Base-by-base conservation (phyloP, 2,888 invertebrate genomes). In the Mechanitis mazaeus region DNA sequence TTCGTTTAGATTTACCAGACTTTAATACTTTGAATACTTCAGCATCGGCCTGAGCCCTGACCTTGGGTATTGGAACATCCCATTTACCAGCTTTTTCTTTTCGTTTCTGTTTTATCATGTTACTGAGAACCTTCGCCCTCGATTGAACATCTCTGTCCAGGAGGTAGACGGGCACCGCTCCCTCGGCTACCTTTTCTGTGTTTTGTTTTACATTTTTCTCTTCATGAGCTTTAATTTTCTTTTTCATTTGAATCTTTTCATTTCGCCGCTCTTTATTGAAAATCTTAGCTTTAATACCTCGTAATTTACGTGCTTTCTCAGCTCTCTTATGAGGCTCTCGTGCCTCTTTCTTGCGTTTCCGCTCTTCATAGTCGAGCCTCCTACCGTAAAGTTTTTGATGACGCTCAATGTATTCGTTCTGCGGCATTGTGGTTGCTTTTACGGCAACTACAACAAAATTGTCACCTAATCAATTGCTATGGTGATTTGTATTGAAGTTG, bases 81-180 rank as follows among this genome's bases (percentile, higher is more conserved):
- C 99, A 99, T 92, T 99, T 99, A 0, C 99, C 99, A 60, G 98
- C 98, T 78, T 99, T 99, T 81, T 99, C 99, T 85, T 99, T 99
- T 0, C 99, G 93, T 85, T 99, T 99, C 85, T 99, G 99, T 87
- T 99, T 99, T 67, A 99, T 98, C 96, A 98, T 98, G 81, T 99
- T 99, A 0, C 98, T 98, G 0, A 99, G 91, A 33, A 99, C 96
- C 86, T 99, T 99, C 2, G 98, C 98, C 54, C 96, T 92, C 1
- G 95, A 95, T 79, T 98, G 97, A 5, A 96, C 94, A 90, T 99
- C 97, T 87, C 99, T 93, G 91, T 99, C 99, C 60, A 99, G 91
- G n/a, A 99, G 92, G 84, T 99, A 99, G 0, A 97, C 96, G 0
- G 99, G 99, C 58, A 98, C 82, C 0, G 98, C 99, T 47, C 98